These are phyloP conservation scores for Leucania comma DNA, from an alignment of 2,888 invertebrate species.

Conservation along the genomic window DNA sequence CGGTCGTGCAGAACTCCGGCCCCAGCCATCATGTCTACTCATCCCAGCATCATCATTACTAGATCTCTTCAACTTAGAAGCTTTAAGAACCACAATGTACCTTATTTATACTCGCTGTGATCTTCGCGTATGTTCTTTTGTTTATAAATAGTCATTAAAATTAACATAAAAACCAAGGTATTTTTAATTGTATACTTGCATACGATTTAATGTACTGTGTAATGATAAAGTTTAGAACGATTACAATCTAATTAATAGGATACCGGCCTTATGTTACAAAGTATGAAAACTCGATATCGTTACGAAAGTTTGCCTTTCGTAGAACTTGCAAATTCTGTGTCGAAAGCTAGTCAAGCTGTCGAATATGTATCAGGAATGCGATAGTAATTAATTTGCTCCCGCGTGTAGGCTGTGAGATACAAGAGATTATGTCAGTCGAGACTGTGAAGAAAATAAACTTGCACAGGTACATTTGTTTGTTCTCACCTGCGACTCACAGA, in stretches of 20 bases:
- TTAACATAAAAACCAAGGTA: conserved; percentile 49
- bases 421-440: conserved; percentile 35
- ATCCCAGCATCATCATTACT: conserved; percentile 84
- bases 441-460: conserved; percentile 10
- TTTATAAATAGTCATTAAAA: conserved; percentile 72
- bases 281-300: conserved; percentile 56
- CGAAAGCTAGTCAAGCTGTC: conserved; percentile 66
- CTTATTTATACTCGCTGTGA: conserved; percentile 82
- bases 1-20: conserved; percentile 87
- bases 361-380: conserved; percentile 64
- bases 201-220: not conserved
- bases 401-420: conserved; percentile 33
- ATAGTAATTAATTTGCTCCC: conserved; percentile 58
- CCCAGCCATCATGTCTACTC: conserved; percentile 87
- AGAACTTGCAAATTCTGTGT: conserved; percentile 58
- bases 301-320: conserved; percentile 59
- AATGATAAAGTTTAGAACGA: conserved; percentile 11
- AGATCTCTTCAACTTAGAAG: conserved; percentile 65
- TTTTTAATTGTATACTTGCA: conserved; percentile 18
- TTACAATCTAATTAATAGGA: conserved; percentile 32
- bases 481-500: conserved; percentile 1
- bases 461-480: conserved; percentile 6
- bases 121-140: conserved; percentile 74
- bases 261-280: conserved; percentile 40
- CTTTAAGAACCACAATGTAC: conserved; percentile 70